Evolutionary conservation across 1,140 invertebrate species (phyloP), one percentile per base, ranked within the genome.

Genomic region (Bilobella aurantiaca): DNA sequence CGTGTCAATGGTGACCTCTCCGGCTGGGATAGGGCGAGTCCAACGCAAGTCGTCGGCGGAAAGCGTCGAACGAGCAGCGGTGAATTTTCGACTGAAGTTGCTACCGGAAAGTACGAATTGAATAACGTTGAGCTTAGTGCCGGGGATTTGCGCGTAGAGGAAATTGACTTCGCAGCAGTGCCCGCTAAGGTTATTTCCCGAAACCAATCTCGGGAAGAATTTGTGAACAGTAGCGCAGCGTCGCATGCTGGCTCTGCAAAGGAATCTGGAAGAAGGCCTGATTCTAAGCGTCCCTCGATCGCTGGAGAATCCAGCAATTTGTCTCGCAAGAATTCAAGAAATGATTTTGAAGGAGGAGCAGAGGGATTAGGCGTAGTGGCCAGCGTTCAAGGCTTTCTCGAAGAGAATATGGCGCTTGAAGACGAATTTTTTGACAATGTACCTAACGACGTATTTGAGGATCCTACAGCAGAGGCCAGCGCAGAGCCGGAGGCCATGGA

Each of bases 1-100:
- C 80, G 89, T 70, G 68, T 72, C 21, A 42, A 30, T 8, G 67
- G 67, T 29, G 71, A 65, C 5, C 31, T 70, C 23, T 61, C 61
- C 18, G 63, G 63, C 14, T 72, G 70, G 70, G 71, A 72, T 25
- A 42, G 70, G 5, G 46, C 34, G 3, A 67, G 37, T 67, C 64
- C 37, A 65, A 42, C 29, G 34, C 27, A n/a, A n/a, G n/a, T 23
- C 5, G 14, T 3, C 23, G 16, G 5, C 12, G 18, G 42, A 14
- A 31, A 56, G 62, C 42, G 30, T 23, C 8, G 62, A 27, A 31
- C 8, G n/a, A 34, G 63, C 31, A 29, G 49, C 28, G 28, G 58
- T 49, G 31, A 8, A 37, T 61, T 23, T 32, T 23, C 1, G 28
- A 61, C 25, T 25, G 47, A 32, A 27, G 29, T 23, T 34, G 57